Evolutionary conservation across 2,797 vertebrate genomes (phyloP), one percentile per base, ranked within the genome.

Genomic region (Enteromius radiatus): DNA sequence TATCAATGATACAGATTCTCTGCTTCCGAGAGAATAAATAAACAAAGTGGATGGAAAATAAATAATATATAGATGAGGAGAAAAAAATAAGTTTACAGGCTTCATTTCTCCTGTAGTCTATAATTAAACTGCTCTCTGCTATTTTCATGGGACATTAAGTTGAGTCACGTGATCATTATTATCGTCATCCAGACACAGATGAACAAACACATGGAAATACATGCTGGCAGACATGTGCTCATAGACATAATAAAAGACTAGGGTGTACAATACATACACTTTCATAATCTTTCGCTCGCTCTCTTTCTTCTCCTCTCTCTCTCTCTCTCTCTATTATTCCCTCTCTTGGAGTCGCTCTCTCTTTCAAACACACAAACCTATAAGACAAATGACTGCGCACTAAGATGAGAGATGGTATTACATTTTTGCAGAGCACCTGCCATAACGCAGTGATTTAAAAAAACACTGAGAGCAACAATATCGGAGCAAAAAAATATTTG

Each of bases 111-210:
- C 92, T 92, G 92, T 96, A 94, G 94, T 95, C 93, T 93, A 93
- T 97, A 97, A 97, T 97, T 98, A 97, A 96, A 96, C 94, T 95
- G 93, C 92, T 93, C 95, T 91, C 94, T 96, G 96, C 95, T 97
- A 96, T 97, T 98, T 97, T 97, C 96, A 98, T 95, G 96, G 95
- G 94, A 98, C 97, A 98, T 98, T 96, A 97, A 96, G 95, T 88
- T 86, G 92, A 95, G 93, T 95, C 95, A 94, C 94, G 95, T 96
- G 96, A 96, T 94, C 94, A 93, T 94, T 95, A 93, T 92, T 95
- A 95, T 93, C 89, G 86, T 90, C 89, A 92, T 91, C 88, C 90
- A 92, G 90, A 92, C 90, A 85, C 83, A 89, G 87, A 86, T 84
- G 90, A 93, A 91, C 91, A 92, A 91, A 93, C 88, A 93, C 83